Evolutionary conservation across 2,888 invertebrate genomes (phyloP).

Genomic region (Drosophila mercatorum): DNA sequence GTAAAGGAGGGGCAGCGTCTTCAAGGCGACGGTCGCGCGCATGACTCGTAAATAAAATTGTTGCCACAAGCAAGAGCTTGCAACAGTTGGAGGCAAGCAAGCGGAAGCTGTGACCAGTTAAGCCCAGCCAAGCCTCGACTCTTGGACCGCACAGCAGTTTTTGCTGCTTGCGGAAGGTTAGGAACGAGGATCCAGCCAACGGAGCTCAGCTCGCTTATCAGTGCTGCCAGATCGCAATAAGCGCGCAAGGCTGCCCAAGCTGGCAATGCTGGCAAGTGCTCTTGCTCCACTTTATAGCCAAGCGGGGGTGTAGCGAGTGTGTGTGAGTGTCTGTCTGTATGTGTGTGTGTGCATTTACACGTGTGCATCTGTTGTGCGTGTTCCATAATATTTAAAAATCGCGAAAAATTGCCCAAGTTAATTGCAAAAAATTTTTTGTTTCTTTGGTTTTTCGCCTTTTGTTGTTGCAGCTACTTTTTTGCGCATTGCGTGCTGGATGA

Average conservation of each 20-base stretch:
- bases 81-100: constrained; percentile 36
- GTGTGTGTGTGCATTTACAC: constrained; percentile 45
- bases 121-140: constrained; percentile 48
- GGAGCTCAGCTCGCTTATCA: constrained; percentile 55
- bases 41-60: constrained; percentile 82
- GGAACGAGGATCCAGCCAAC: constrained; percentile 61
- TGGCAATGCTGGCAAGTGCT: constrained; percentile 49
- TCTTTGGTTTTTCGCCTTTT: constrained; percentile 17
- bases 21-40: constrained; percentile 64
- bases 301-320: constrained; percentile 8
- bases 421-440: constrained; percentile 65
- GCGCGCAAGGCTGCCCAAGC: constrained; percentile 15
- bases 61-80: constrained; percentile 61
- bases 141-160: constrained; percentile 61
- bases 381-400: constrained; percentile 80
- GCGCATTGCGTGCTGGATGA: constrained; percentile 65
- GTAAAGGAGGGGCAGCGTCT: constrained; percentile 45
- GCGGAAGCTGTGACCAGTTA: constrained; percentile 71
- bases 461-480: constrained; percentile 28
- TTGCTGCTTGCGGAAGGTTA: constrained; percentile 66
- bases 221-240: constrained; percentile 58
- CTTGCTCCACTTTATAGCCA: constrained; percentile 32
- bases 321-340: constrained; percentile 22
- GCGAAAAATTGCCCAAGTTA: constrained; percentile 70
- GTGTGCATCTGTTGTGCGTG: constrained; percentile 67